These are phyloP conservation scores for Caenorhabditis japonica DNA, from an alignment of 2,888 invertebrate genomes.

Conservation along the genomic window DNA sequence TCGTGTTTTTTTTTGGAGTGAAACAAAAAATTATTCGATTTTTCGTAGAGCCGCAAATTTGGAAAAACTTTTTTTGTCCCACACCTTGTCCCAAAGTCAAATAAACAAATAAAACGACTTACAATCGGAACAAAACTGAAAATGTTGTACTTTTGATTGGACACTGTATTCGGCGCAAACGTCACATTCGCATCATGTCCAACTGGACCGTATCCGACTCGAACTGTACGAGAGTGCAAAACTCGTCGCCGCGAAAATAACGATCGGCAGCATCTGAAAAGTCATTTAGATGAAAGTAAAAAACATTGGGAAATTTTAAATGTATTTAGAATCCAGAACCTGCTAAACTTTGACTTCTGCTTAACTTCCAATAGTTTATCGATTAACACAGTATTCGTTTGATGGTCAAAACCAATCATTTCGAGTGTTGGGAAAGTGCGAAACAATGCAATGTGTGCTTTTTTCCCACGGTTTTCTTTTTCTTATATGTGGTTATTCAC, in stretches of 20 bases:
- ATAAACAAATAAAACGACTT: constrained; percentile 71
- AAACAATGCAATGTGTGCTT: constrained; percentile 3
- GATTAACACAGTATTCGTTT: constrained; percentile 33
- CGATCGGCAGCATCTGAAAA: constrained; percentile 73
- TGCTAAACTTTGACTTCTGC: constrained; percentile 25
- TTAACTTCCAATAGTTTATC: constrained; percentile 15
- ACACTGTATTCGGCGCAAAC: constrained; percentile 86
- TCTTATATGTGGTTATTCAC: no score
- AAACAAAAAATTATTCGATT: neutral
- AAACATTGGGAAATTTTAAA: no score
- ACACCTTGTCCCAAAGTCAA: no score
- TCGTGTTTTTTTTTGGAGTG: neutral
- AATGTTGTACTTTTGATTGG: constrained; percentile 96
- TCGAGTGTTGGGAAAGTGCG: neutral
- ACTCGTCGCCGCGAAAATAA: constrained; percentile 71
- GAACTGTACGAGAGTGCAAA: constrained; percentile 75
- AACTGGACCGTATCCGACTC: constrained; percentile 74
- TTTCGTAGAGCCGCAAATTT: neutral
- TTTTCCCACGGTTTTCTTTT: constrained; percentile 17
- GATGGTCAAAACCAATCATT: constrained; percentile 37
- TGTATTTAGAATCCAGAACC: no score
- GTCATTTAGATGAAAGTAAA: neutral
- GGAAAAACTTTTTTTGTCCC: neutral
- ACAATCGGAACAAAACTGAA: constrained; percentile 81
- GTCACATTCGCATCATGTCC: constrained; percentile 58